Conservation (phyloP, 2,797 vertebrate genomes). For the Rousettus madagascariensis region DNA sequence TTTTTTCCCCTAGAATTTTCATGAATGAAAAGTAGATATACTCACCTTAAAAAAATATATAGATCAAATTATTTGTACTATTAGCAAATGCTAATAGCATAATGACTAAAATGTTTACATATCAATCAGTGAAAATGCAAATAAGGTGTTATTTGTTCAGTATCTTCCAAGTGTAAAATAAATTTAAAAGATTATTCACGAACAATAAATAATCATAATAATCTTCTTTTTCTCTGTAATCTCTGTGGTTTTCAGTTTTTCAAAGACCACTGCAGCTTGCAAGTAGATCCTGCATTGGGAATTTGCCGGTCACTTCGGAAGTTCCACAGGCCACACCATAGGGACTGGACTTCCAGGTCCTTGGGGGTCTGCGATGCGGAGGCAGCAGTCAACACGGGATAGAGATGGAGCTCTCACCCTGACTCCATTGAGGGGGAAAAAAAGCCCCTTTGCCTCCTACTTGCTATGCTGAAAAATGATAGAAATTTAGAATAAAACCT, state of each 20-base stretch:
- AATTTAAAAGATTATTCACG: neutral
- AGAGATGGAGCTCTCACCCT: neutral
- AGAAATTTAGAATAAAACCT: neutral
- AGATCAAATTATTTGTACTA: constrained; percentile 7
- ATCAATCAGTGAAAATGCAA: neutral
- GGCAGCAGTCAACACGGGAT: neutral
- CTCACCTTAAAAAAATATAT: neutral
- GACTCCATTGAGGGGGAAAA: neutral
- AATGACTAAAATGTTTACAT: neutral
- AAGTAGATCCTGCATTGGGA: neutral
- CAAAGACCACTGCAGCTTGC: neutral
- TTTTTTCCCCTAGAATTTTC: constrained; percentile 21
- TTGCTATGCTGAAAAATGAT: neutral
- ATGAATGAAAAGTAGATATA: neutral
- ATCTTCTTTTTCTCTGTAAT: neutral
- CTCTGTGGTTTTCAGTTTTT: constrained; percentile 9
- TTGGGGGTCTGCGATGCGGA: neutral
- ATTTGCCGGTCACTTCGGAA: neutral
- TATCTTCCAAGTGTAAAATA: constrained; percentile 12
- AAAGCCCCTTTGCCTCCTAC: neutral
- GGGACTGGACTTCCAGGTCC: neutral
- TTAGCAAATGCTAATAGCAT: neutral
- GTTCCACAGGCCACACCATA: neutral
- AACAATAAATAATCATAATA: neutral
- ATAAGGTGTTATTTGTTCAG: neutral